Percentiles rank a stretch among this genome's conserved stretches.
Evolutionary conservation across 2,113 vertebrate species (phyloP).

Genomic region (Vicugna pacos): DNA sequence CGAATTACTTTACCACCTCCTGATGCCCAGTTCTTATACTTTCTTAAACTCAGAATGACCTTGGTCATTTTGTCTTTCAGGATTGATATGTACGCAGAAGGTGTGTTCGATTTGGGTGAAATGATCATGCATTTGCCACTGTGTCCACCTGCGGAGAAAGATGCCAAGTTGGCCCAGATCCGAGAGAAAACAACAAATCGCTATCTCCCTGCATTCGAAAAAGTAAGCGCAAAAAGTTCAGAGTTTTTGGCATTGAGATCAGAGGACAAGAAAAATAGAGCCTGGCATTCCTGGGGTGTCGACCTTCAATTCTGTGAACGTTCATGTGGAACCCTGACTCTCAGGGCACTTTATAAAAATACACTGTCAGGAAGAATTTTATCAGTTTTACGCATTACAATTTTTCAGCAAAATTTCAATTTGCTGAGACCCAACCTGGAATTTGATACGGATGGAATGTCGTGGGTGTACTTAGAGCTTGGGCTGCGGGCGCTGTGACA

Average conservation of each 20-base stretch:
- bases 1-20: background rate
- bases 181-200: conserved; percentile 82
- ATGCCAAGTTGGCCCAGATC: conserved; percentile 79
- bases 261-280: background rate
- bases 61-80: conserved; percentile 80
- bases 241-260: background rate
- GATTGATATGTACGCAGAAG: conserved; percentile 91
- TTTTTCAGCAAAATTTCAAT: background rate
- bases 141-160: conserved; percentile 59
- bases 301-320: background rate
- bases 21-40: background rate
- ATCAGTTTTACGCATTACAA: background rate
- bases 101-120: conserved; percentile 85
- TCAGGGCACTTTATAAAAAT: background rate
- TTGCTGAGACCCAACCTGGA: background rate
- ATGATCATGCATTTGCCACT: conserved; percentile 81
- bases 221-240: conserved; percentile 82
- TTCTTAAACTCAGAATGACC: background rate
- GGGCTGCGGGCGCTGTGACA: background rate
- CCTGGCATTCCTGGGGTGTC: too few relatives aligned
- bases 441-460: background rate
- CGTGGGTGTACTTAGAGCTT: background rate
- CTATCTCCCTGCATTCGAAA: conserved; percentile 90
- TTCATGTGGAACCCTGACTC: background rate
- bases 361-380: background rate